Conservation (phyloP, 2,888 invertebrate species). For the Drosophila neutralis region DNA sequence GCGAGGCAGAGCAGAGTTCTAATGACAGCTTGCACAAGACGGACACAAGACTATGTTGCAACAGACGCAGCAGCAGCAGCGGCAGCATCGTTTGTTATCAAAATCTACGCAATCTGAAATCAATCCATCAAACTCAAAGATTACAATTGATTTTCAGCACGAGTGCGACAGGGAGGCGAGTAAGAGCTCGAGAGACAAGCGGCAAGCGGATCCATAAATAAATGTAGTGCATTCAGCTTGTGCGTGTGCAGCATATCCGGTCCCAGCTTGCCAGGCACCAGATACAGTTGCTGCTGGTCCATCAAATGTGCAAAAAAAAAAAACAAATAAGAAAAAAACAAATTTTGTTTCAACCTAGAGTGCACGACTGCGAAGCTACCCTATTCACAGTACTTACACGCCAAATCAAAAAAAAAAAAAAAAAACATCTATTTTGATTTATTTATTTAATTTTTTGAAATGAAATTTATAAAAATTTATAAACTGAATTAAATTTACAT, state of each 20-base stretch:
- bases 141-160: slow-evolving; percentile 72
- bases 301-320: slow-evolving; percentile 71
- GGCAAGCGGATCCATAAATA: slow-evolving; percentile 82
- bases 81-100: slow-evolving; percentile 57
- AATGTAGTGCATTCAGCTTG: slow-evolving; percentile 73
- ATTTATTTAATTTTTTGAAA: neutral
- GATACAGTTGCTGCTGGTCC: slow-evolving; percentile 42
- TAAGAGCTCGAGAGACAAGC: slow-evolving; percentile 17
- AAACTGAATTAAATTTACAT: neutral
- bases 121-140: slow-evolving; percentile 81
- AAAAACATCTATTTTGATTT: neutral
- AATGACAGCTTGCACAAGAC: slow-evolving; percentile 69
- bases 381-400: neutral
- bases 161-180: slow-evolving; percentile 3
- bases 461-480: neutral
- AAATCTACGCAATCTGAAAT: slow-evolving; percentile 73
- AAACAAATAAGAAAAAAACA: neutral
- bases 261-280: slow-evolving; percentile 22
- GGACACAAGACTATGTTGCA: neutral
- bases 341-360: neutral
- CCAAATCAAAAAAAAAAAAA: neutral
- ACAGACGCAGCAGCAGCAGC: neutral
- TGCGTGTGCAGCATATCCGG: slow-evolving; percentile 78
- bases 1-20: slow-evolving; percentile 46
- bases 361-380: neutral